Conservation (phyloP, 2,797 vertebrate genomes). For the Acanthornis magna region DNA sequence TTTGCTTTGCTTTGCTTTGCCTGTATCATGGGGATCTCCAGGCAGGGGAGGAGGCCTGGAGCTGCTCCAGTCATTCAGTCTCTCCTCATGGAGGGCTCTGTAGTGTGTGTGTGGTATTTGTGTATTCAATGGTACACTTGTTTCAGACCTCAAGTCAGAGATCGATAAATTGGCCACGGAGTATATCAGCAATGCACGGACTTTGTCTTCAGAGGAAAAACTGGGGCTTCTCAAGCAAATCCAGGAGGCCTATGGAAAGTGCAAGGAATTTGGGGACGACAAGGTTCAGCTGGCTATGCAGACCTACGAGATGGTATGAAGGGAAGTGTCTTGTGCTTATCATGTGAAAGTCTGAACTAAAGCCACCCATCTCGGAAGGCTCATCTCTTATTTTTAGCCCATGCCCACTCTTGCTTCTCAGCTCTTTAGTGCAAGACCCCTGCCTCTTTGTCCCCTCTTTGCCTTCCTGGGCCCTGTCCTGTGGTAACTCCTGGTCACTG, state of each 20-base stretch:
- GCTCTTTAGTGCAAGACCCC: background rate
- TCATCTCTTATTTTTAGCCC: background rate
- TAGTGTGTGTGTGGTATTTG: background rate
- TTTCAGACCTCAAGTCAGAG: slow-evolving; percentile 92
- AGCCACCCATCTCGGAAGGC: background rate
- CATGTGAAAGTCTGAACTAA: rapidly evolving
- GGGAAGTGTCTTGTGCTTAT: background rate
- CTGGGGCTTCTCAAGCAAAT: slow-evolving; percentile 93
- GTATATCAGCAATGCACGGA: slow-evolving; percentile 90
- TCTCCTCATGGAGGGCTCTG: background rate
- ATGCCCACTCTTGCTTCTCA: background rate
- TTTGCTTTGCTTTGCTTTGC: background rate
- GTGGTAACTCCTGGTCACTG: background rate
- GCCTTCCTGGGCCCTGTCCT: background rate
- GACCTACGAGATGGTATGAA: slow-evolving; percentile 96
- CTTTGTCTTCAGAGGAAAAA: slow-evolving; percentile 90
- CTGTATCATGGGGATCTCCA: background rate
- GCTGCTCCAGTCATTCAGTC: background rate
- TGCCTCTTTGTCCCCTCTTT: background rate
- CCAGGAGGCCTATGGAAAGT: slow-evolving; percentile 94
- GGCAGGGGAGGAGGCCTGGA: background rate
- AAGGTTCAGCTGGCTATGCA: slow-evolving; percentile 99
- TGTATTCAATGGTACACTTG: background rate
- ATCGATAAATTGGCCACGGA: slow-evolving; percentile 94
- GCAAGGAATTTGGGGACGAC: slow-evolving; percentile 97